Base-by-base conservation (phyloP, 2,797 vertebrate species). In the Pyrocephalus nanus region DNA sequence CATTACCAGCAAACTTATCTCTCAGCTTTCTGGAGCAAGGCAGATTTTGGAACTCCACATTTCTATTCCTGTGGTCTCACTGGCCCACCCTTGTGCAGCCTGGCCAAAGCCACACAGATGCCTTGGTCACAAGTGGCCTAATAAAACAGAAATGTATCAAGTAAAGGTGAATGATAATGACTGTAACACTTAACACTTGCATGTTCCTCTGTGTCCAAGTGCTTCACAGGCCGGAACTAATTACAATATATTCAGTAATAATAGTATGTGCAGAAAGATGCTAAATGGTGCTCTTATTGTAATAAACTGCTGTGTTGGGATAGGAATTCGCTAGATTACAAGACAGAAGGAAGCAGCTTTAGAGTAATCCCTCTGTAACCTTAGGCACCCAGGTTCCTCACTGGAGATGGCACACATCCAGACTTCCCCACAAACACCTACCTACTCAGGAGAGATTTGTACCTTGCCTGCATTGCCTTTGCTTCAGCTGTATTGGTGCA, bases 211-310 rank as follows among this genome's bases (percentile, higher is more conserved):
- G 1, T 74, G 74, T 84, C 60, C 83, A 79, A 70, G 38, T 48
- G 45, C 73, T 84, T 88, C 13, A 14, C 57, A 86, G 88, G 88
- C 45, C 71, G 53, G 55, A 92, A 51, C 66, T 90, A 94, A 90
- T 92, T 94, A 64, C 3, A 5, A 32, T 58, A n/a, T 1, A 2
- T 86, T 83, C 62, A 27, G 55, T 80, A 90, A 64, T 76, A 92
- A 88, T 8, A 11, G 30, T 26, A 6, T 62, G 50, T 79, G 92
- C 51, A 88, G 87, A 91, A 86, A 69, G 43, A 76, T 62, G 71
- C 30, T 75, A 47, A 85, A 58, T 42, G 36, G 45, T 77, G 48
- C 80, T 69, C 40, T 48, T 45, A 36, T 51, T 82, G 42, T 74
- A 65, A 76, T 74, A 82, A 88, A 85, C 57, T 74, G 65, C 53